Base-by-base conservation (phyloP, 2,797 vertebrate genomes). In the Galago senegalensis region DNA sequence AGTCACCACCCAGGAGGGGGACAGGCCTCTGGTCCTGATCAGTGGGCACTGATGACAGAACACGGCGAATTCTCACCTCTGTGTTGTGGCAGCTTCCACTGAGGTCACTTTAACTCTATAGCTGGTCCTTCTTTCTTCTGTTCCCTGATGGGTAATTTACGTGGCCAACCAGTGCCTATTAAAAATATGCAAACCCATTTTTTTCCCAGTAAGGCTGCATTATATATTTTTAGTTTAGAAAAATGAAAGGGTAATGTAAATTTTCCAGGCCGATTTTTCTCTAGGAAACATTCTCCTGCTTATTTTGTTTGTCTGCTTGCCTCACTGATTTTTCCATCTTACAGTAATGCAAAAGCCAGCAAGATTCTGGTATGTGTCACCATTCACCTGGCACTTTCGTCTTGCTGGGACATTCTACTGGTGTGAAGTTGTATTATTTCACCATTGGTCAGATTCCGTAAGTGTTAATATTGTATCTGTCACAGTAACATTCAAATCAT, bases 191-290 rank as follows among this genome's bases (percentile, higher is more conserved):
- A 89, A n/a, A 72, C 37, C 14, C 1, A 25, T 46, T 77, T 91
- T 95, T 91, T 95, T 76, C 77, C 67, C 67, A 94, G 70, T 95
- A 87, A 89, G 65, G 49, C 82, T 56, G 29, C 3, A 53, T 60
- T 11, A 16, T 93, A n/a, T 87, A 63, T 73, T 94, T 95, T 95
- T 58, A 94, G 88, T 95, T 95, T 87, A 43, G 69, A 92, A 82
- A 95, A 91, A 91, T 49, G 87, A 93, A 94, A 90, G 37, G 23
- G 53, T 79, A 75, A 77, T 65, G 16, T 94, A 94, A 94, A 95
- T 72, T 95, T 97, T 97, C 95, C 93, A 96, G 92, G 89, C 53
- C 56, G 91, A n/a, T 73, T 11, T 93, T 97, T 97, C 92, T 94
- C 67, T 85, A 82, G 43, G 80, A 92, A 95, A 96, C 75, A 79